phyloP scores from a whole-genome alignment of 2,888 invertebrate genomes.

The Griposia aprilina region DNA sequence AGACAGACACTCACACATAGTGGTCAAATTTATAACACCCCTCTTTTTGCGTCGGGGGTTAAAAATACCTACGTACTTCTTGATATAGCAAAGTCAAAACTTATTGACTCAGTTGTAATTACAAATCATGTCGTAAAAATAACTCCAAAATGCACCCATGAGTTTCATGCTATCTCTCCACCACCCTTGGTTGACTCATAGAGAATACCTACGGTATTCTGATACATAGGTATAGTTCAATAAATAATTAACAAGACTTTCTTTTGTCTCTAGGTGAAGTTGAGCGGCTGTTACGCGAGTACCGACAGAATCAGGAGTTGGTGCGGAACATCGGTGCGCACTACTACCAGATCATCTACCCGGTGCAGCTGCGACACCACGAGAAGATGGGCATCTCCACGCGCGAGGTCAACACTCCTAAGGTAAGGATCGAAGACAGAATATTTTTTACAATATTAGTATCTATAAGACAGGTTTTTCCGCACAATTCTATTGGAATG shows the following conservation, averaged over 20 bases:
- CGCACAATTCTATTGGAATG: background rate
- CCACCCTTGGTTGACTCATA: background rate
- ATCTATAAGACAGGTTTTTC: background rate
- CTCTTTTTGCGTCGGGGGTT: no score
- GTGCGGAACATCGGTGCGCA: constrained; percentile 97
- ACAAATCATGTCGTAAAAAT: background rate
- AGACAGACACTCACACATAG: no score
- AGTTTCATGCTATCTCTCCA: background rate
- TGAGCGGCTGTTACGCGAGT: constrained; percentile 97
- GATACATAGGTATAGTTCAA: background rate
- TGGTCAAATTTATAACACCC: no score
- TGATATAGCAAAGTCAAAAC: background rate
- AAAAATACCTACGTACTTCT: background rate
- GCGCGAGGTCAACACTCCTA: constrained; percentile 96
- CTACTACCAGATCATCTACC: constrained; percentile 98
- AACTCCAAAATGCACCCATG: no score
- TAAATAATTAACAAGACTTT: background rate
- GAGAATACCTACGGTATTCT: background rate
- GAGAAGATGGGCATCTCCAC: constrained; percentile 99
- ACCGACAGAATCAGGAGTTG: constrained; percentile 97
- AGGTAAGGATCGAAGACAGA: constrained; percentile 91
- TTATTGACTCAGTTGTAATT: background rate
- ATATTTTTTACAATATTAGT: background rate
- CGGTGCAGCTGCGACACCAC: constrained; percentile 98
- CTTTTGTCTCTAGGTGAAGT: constrained; percentile 93